Evolutionary conservation across 2,888 invertebrate genomes (phyloP).

Genomic region (Odontocolon sp.): DNA sequence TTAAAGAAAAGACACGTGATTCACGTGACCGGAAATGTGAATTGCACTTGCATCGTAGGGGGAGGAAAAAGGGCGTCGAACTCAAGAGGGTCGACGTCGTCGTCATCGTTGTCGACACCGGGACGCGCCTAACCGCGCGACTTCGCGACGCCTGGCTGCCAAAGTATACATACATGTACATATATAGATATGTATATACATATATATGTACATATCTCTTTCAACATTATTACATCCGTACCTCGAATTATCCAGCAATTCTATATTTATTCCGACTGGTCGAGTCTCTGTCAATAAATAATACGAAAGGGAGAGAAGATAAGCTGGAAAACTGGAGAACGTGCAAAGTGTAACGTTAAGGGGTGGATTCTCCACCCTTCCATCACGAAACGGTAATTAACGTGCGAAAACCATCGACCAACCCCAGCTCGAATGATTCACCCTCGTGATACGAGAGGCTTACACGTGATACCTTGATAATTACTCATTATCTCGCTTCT

Average conservation of each 20-base stretch:
- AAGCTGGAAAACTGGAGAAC: not conserved
- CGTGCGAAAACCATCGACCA: not conserved
- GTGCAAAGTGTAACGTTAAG: not conserved
- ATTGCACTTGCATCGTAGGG: slow-evolving; percentile 9
- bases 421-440: slow-evolving; percentile 9
- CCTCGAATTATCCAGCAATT: not conserved
- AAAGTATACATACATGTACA: slow-evolving; percentile 2
- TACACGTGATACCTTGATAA: not conserved
- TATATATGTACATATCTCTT: not conserved
- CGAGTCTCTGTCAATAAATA: slow-evolving; percentile 7
- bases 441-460: not conserved
- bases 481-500: not conserved
- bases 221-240: slow-evolving; percentile 5
- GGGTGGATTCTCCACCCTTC: not conserved
- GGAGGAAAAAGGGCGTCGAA: slow-evolving; percentile 54
- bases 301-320: not conserved
- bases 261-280: not conserved
- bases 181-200: not conserved
- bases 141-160: slow-evolving; percentile 51
- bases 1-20: slow-evolving; percentile 4
- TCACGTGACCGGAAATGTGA: slow-evolving; percentile 21
- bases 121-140: slow-evolving; percentile 55
- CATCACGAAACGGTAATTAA: slow-evolving; percentile 1
- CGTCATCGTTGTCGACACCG: slow-evolving; percentile 32
- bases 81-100: slow-evolving; percentile 45